Conservation (phyloP, 2,797 vertebrate genomes). For the Acipenser ruthenus region DNA sequence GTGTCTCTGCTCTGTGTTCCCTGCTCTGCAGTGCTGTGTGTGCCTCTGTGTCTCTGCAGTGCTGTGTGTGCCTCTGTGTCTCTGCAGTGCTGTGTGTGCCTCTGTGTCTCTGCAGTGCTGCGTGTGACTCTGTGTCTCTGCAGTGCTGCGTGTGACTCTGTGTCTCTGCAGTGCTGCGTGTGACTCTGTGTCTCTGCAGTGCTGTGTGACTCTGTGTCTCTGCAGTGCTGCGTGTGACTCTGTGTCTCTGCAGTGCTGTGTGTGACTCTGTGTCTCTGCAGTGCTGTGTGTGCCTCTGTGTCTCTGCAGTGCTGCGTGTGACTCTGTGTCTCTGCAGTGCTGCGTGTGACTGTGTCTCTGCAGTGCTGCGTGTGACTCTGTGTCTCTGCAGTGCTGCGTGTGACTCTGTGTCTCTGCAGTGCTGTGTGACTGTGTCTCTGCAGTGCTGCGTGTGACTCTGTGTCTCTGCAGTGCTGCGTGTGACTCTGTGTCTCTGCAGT, state of each 20-base stretch:
- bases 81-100: too few relatives aligned
- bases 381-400: constrained; percentile 17
- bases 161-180: constrained; percentile 28
- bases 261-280: too few relatives aligned
- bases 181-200: constrained; percentile 35
- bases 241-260: not conserved
- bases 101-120: too few relatives aligned
- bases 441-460: too few relatives aligned
- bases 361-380: too few relatives aligned
- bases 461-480: too few relatives aligned
- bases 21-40: constrained; percentile 24
- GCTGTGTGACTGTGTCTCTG: too few relatives aligned
- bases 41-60: not conserved
- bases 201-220: constrained; percentile 29
- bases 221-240: not conserved
- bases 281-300: too few relatives aligned
- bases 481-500: constrained; percentile 21
- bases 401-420: not conserved
- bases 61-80: too few relatives aligned
- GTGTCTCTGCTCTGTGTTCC: not conserved
- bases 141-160: constrained; percentile 31
- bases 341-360: constrained; percentile 28
- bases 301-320: too few relatives aligned
- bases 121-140: constrained; percentile 11
- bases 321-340: constrained; percentile 12